These are phyloP conservation scores for Harlomillsia oculata DNA, from an alignment of 1,140 invertebrate species.

Conservation along the genomic window DNA sequence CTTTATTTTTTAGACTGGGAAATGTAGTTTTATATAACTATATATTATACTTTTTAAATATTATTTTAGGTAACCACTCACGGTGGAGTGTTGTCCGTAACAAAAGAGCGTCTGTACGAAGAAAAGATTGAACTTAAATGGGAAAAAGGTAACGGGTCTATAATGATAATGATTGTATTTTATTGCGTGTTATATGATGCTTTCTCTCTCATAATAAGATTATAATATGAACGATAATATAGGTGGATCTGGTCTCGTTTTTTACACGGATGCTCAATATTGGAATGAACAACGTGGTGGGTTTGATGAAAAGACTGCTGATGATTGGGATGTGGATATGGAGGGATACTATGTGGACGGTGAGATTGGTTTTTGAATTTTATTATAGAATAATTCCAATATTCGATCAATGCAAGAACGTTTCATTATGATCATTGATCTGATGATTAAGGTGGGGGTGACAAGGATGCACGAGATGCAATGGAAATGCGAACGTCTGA, in stretches of 20 bases:
- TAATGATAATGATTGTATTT: background rate
- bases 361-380: background rate
- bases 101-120: conserved; percentile 47
- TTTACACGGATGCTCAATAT: conserved; percentile 51
- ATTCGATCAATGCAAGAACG: background rate
- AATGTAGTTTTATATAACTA: background rate
- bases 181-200: background rate
- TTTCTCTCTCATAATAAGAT: background rate
- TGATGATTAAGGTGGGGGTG: conserved; percentile 36
- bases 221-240: background rate
- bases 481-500: conserved; percentile 42
- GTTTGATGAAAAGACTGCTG: conserved; percentile 51
- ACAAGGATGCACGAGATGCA: conserved; percentile 36
- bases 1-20: background rate
- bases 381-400: background rate
- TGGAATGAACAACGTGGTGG: conserved; percentile 49
- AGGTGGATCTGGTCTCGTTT: conserved; percentile 50
- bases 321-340: conserved; percentile 56
- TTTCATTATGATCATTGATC: background rate
- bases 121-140: conserved; percentile 52
- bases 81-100: conserved; percentile 31
- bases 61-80: conserved; percentile 14
- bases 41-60: conserved; percentile 4
- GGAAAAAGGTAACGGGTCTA: conserved; percentile 47
- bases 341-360: conserved; percentile 45